phyloP scores from a whole-genome alignment of 2,113 vertebrate species.

The Phoxinus phoxinus region DNA sequence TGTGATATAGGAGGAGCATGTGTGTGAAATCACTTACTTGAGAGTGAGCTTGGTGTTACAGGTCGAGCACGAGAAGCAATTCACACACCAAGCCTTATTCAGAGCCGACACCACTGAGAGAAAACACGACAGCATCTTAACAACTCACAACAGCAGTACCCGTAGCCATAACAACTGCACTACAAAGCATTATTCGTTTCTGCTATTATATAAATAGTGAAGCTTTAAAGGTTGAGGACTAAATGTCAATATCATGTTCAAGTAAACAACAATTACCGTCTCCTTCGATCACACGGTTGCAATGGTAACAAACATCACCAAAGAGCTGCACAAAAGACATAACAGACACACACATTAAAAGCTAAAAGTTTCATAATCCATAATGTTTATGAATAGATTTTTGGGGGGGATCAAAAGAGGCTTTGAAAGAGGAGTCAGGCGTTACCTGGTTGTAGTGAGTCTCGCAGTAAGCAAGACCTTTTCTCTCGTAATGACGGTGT shows the following conservation, averaged over 20 bases:
- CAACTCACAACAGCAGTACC: neutral
- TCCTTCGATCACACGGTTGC: slow-evolving; percentile 98
- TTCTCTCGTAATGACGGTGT: slow-evolving; percentile 97
- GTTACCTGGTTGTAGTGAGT: slow-evolving; percentile 98
- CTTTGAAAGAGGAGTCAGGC: neutral
- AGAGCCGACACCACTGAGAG: slow-evolving; percentile 93
- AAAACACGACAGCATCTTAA: neutral
- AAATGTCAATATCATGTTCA: slow-evolving; percentile 6
- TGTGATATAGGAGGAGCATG: neutral
- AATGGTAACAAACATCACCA: slow-evolving; percentile 98
- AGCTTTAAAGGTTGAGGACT: neutral
- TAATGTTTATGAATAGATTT: neutral
- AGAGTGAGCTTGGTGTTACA: slow-evolving; percentile 98
- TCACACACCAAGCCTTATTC: slow-evolving; percentile 99
- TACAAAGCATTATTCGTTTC: neutral
- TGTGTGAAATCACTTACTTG: slow-evolving; percentile 87
- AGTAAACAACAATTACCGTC: slow-evolving; percentile 83
- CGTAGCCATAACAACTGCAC: neutral
- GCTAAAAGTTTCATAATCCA: neutral
- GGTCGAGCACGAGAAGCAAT: slow-evolving; percentile 97
- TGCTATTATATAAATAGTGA: neutral
- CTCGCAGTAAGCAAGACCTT: slow-evolving; percentile 96
- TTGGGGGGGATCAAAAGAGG: neutral
- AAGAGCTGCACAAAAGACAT: slow-evolving; percentile 82
- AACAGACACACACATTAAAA: neutral